Evolutionary conservation across 2,113 vertebrate species (phyloP).

Genomic region (Oryzias curvinotus): DNA sequence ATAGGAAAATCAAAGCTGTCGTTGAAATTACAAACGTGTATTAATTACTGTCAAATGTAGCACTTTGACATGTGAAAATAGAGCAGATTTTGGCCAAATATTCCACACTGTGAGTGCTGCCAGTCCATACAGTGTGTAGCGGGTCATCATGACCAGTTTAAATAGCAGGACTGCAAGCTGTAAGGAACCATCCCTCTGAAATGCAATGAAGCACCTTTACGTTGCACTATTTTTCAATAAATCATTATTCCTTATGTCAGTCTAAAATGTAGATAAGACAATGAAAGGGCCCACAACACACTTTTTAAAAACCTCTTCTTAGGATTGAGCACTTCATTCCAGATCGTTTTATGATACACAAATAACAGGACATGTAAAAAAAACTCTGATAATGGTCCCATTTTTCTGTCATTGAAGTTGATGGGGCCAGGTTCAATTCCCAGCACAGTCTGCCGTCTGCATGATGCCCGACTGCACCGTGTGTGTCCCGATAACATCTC

Average conservation of each 20-base stretch:
- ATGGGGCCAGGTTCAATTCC: constrained; percentile 15
- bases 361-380: too few relatives aligned
- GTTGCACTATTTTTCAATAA: too few relatives aligned
- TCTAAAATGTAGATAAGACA: too few relatives aligned
- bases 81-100: neutral
- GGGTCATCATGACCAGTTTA: neutral
- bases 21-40: neutral
- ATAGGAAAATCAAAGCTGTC: constrained; percentile 1
- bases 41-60: neutral
- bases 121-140: neutral
- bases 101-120: neutral
- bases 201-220: too few relatives aligned
- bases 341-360: too few relatives aligned
- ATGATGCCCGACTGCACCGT: constrained; percentile 47
- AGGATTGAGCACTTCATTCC: too few relatives aligned
- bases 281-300: too few relatives aligned
- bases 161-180: constrained; percentile 4
- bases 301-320: too few relatives aligned
- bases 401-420: constrained; percentile 19
- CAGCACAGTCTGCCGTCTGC: constrained; percentile 29
- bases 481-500: constrained; percentile 68
- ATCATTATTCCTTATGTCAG: too few relatives aligned
- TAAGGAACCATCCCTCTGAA: neutral
- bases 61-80: neutral
- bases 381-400: constrained; percentile 6